Evolutionary conservation across 2,797 vertebrate genomes (phyloP).

Genomic region (Ceyx erithaca): DNA sequence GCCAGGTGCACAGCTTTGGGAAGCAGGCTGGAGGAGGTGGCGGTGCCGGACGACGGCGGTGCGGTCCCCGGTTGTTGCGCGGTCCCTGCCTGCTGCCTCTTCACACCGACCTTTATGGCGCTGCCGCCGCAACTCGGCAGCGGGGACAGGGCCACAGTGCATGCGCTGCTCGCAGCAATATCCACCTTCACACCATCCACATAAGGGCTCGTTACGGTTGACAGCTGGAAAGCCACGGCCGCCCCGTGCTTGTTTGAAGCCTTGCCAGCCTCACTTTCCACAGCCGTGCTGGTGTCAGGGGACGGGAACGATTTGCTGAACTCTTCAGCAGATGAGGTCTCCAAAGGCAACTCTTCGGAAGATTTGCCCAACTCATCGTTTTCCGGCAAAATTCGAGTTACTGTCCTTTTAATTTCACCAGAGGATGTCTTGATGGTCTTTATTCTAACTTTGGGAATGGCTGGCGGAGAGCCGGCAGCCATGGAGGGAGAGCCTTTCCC

Average conservation of each 20-base stretch:
- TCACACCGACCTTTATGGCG: constrained; percentile 66
- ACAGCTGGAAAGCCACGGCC: constrained; percentile 31
- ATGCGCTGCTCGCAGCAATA: constrained; percentile 35
- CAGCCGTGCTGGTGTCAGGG: constrained; percentile 44
- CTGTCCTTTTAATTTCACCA: constrained; percentile 94
- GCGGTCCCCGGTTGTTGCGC: constrained; percentile 46
- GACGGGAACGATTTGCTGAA: constrained; percentile 72
- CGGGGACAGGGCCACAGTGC: constrained; percentile 50
- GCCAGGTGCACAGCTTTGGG: constrained; percentile 97
- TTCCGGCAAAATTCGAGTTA: constrained; percentile 93
- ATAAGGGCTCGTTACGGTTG: constrained; percentile 55
- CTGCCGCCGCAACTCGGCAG: constrained; percentile 62
- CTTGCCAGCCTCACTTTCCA: constrained; percentile 71
- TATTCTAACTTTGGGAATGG: constrained; percentile 95
- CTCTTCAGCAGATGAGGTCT: constrained; percentile 81
- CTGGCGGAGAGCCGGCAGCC: constrained; percentile 88
- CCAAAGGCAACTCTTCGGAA: constrained; percentile 86
- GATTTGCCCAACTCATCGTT: constrained; percentile 89
- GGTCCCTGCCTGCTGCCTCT: constrained; percentile 63
- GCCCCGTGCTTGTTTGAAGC: constrained; percentile 26
- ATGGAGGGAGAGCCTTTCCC: constrained; percentile 90
- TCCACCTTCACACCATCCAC: constrained; percentile 70
- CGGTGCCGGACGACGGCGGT: constrained; percentile 20
- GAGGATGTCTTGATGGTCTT: constrained; percentile 97
- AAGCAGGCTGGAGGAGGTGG: constrained; percentile 83